phyloP scores from a whole-genome alignment of 2,888 invertebrate species.

The Thereva unica region DNA sequence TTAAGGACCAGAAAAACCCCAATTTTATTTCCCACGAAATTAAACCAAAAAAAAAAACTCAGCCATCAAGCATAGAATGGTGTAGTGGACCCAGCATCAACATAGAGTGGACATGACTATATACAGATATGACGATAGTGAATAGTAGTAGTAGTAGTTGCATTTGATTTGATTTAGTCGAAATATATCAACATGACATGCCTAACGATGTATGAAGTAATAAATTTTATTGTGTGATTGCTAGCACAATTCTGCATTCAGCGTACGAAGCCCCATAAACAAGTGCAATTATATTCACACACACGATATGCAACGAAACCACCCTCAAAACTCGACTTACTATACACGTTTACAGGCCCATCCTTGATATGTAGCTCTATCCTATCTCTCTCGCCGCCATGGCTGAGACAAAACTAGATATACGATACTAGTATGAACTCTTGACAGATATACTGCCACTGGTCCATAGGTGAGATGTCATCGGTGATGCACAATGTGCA shows the following conservation, averaged over 20 bases:
- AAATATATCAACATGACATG: constrained; percentile 47
- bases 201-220: constrained; percentile 46
- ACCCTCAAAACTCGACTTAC: too few relatives aligned
- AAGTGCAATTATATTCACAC: constrained; percentile 31
- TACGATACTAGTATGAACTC: constrained; percentile 3
- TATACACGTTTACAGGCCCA: not conserved
- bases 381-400: not conserved
- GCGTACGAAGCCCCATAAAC: constrained; percentile 26
- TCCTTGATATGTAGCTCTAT: not conserved
- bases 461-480: constrained; percentile 33
- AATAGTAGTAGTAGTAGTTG: constrained; percentile 40
- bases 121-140: constrained; percentile 14
- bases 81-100: too few relatives aligned
- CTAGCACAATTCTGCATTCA: constrained; percentile 26
- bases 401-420: too few relatives aligned
- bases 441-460: constrained; percentile 16
- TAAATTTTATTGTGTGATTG: constrained; percentile 42
- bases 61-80: not conserved
- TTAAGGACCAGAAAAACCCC: too few relatives aligned
- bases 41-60: constrained; percentile 9
- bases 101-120: too few relatives aligned
- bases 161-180: constrained; percentile 47
- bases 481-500: constrained; percentile 30
- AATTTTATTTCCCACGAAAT: too few relatives aligned
- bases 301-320: constrained; percentile 31